A percentile compares a stretch with the other conserved stretches of the same genome.
Evolutionary conservation across 2,888 invertebrate species (phyloP).

Genomic region (Dasysyrphus albostriatus): DNA sequence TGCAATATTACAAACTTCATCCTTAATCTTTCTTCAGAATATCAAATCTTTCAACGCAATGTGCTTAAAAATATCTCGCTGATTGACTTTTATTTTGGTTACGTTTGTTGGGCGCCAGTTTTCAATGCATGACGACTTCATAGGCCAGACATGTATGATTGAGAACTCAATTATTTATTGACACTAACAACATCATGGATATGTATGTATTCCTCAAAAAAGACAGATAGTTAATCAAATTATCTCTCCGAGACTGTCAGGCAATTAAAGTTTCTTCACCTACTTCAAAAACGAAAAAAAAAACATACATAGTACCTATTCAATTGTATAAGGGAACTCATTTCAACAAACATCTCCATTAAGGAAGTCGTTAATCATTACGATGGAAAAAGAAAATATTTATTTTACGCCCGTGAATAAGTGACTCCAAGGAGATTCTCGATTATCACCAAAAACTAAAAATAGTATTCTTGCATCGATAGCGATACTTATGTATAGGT

Average conservation of each 20-base stretch:
- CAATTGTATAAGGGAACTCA: neutral
- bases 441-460: conserved; percentile 63
- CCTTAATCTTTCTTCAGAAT: neutral
- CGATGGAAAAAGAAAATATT: conserved; percentile 56
- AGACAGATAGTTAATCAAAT: conserved; percentile 54
- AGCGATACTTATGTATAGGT: neutral
- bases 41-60: neutral
- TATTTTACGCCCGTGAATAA: conserved; percentile 39
- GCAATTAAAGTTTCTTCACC: conserved; percentile 71
- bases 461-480: conserved; percentile 46
- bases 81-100: neutral
- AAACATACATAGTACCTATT: neutral
- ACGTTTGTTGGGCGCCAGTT: conserved; percentile 20
- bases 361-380: conserved; percentile 70
- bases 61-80: neutral
- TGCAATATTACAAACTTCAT: neutral
- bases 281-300: conserved; percentile 60
- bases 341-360: conserved; percentile 40
- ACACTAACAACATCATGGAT: conserved; percentile 24
- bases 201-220: conserved; percentile 35
- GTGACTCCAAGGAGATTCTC: conserved; percentile 46
- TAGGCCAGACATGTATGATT: conserved; percentile 19
- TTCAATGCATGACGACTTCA: neutral
- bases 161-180: conserved; percentile 49
- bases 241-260: conserved; percentile 48